Conservation (phyloP, 2,113 vertebrate genomes). For the Phrynocephalus versicolor region DNA sequence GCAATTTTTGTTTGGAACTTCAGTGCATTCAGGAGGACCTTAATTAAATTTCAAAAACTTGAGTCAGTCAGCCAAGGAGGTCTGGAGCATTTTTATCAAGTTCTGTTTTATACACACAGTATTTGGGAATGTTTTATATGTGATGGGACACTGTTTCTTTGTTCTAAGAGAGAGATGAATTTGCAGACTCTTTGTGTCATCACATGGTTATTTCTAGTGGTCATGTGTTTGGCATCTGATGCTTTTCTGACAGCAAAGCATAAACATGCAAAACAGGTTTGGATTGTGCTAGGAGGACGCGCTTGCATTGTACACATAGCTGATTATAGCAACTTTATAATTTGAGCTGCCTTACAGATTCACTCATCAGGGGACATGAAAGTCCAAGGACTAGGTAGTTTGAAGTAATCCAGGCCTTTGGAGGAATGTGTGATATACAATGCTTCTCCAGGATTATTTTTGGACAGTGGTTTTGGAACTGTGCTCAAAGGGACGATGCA, state of each 20-base stretch:
- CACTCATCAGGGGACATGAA: background rate
- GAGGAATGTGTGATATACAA: conserved; percentile 17
- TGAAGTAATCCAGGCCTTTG: conserved; percentile 38
- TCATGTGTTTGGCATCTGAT: conserved; percentile 37
- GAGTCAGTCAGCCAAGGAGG: background rate
- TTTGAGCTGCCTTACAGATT: conserved; percentile 42
- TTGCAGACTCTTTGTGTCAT: conserved; percentile 39
- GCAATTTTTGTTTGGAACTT: background rate
- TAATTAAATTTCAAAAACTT: background rate
- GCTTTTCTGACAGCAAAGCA: conserved; percentile 37
- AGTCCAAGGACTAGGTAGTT: conserved; percentile 33
- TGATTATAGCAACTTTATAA: background rate
- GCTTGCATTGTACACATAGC: too few relatives aligned
- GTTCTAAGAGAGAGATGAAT: conserved; percentile 33
- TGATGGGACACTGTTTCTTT: conserved; percentile 18
- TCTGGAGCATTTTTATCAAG: background rate
- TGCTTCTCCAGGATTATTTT: conserved; percentile 19
- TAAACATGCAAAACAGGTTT: conserved; percentile 31
- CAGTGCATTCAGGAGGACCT: background rate
- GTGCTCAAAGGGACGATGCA: background rate
- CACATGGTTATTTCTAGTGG: conserved; percentile 49
- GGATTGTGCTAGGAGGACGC: background rate
- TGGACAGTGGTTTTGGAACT: background rate
- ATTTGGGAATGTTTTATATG: background rate
- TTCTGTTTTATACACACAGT: background rate